phyloP scores from a whole-genome alignment of 30 jellyfish, hydroid and myxozoan species.

The Sanderia malayensis region DNA sequence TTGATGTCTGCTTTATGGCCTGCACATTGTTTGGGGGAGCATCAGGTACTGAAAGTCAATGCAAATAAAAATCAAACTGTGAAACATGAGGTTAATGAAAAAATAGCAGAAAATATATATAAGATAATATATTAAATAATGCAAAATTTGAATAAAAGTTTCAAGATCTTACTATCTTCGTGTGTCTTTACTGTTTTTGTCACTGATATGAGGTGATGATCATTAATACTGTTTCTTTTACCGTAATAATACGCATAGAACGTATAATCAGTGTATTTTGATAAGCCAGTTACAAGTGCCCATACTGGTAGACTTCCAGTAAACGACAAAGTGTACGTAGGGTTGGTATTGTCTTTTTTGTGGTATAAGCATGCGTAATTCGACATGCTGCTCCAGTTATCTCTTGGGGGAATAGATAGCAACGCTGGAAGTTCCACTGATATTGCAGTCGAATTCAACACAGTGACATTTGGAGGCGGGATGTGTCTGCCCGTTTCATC shows the following conservation, averaged over 20 bases:
- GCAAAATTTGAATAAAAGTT: too few species aligned
- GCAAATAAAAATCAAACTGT: too few species aligned
- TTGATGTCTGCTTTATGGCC: slow-evolving; percentile 2
- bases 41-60: slow-evolving; percentile 24
- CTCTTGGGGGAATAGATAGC: slow-evolving; percentile 24
- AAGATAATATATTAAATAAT: too few species aligned
- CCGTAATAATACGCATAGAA: slow-evolving; percentile 44
- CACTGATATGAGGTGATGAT: slow-evolving; percentile 26
- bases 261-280: slow-evolving; percentile 22
- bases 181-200: not conserved
- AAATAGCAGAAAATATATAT: too few species aligned
- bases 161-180: slow-evolving; percentile 51
- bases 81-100: too few species aligned
- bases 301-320: slow-evolving; percentile 26
- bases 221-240: slow-evolving; percentile 3
- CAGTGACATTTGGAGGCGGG: slow-evolving; percentile 3
- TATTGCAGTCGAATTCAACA: slow-evolving; percentile 20
- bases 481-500: not conserved
- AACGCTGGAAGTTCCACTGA: slow-evolving; percentile 11
- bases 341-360: not conserved
- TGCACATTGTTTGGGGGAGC: slow-evolving; percentile 18
- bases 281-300: slow-evolving; percentile 8
- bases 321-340: slow-evolving; percentile 7
- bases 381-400: slow-evolving; percentile 10
- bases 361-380: not conserved